Base-by-base conservation (phyloP, 2,797 vertebrate species). In the Tinamus major region DNA sequence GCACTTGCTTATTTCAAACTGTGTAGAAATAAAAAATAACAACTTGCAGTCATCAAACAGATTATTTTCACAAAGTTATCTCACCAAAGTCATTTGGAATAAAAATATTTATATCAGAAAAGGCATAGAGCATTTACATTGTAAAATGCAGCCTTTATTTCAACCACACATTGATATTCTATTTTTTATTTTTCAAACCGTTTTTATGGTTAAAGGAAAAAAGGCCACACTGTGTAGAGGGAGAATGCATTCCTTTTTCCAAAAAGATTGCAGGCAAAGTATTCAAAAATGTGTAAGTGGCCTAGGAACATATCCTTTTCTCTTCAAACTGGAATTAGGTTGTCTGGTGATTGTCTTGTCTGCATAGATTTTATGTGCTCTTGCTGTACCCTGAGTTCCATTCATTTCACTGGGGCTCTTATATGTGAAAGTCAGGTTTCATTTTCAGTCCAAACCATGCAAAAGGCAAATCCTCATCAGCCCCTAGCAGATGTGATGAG, bases 401-500 rank as follows among this genome's bases (percentile, higher is more conserved):
- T 53, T 69, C 55, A 67, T 27, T 85, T 79, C 79, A 69, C 49
- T 83, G 75, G 65, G 76, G 35, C 63, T 44, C 46, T 85, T 65
- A n/a, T 63, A 85, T 56, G 84, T 23, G 59, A 16, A 17, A 76
- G 19, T 56, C 44, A 92, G 90, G 44, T 80, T 87, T 75, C 1
- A 0, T 89, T 94, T 92, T 79, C 89, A 75, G 67, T 88, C 87
- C 85, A 93, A 90, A 70, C 51, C 62, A 27, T 18, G 61, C 20
- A 84, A 94, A 91, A 90, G 64, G 61, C 70, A 91, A 92, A 93
- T 82, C 65, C 33, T 89, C 87, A 61, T 72, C 83, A 79, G 49
- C 2, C 42, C 61, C 7, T 79, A 90, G 78, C 93, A 93, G 89
- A 92, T 96, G 94, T 75, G 92, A 95, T 71, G 92, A 75, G 68